phyloP scores from a whole-genome alignment of 2,888 invertebrate species.

The Andrena marginata region DNA sequence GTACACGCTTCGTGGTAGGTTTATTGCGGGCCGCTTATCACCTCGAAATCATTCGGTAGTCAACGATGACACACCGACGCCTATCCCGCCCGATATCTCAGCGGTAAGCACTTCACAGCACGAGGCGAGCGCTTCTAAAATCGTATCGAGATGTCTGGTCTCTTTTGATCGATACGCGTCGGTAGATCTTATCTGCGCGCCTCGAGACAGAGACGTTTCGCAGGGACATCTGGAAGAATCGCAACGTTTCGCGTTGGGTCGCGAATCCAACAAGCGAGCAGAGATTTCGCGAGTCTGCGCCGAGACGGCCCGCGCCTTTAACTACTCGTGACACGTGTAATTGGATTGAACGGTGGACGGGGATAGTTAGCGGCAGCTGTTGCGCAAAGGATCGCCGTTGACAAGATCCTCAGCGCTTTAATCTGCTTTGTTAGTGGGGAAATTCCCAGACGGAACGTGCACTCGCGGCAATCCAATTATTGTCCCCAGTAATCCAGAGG shows the following conservation, averaged over 20 bases:
- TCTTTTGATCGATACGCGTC: no score
- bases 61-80: neutral
- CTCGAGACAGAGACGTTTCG: no score
- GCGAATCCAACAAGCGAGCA: neutral
- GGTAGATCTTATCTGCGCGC: no score
- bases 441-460: slow-evolving; percentile 15
- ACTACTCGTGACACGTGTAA: slow-evolving; percentile 68
- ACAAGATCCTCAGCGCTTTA: slow-evolving; percentile 49
- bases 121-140: no score
- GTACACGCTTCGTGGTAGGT: neutral
- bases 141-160: no score
- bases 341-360: slow-evolving; percentile 62
- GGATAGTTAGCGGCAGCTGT: slow-evolving; percentile 63
- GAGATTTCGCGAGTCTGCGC: slow-evolving; percentile 51
- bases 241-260: neutral
- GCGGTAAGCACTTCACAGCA: no score
- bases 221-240: neutral
- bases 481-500: neutral
- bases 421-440: slow-evolving; percentile 62
- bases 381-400: slow-evolving; percentile 55
- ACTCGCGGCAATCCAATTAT: slow-evolving; percentile 3
- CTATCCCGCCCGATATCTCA: no score
- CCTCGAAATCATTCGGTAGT: no score
- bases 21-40: no score
- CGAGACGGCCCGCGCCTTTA: slow-evolving; percentile 63